Conservation (phyloP, 2,113 vertebrate genomes). For the Zosterops borbonicus region DNA sequence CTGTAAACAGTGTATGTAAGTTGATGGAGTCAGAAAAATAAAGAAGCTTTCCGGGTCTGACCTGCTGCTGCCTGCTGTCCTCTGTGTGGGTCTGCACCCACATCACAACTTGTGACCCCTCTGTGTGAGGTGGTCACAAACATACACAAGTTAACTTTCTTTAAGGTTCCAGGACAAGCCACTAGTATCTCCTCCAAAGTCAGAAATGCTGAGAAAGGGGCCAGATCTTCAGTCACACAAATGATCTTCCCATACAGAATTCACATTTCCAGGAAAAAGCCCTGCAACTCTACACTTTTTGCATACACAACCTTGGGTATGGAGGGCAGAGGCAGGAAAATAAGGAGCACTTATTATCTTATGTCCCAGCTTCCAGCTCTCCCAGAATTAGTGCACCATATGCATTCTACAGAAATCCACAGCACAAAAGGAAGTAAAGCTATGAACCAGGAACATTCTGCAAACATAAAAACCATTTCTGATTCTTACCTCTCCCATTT, state of each 20-base stretch:
- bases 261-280: background rate
- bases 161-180: background rate
- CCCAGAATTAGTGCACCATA: background rate
- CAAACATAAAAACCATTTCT: background rate
- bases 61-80: too few relatives aligned
- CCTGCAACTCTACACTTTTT: background rate
- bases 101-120: too few relatives aligned
- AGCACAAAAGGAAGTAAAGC: background rate
- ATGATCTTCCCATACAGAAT: background rate
- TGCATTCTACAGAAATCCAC: background rate
- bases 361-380: background rate
- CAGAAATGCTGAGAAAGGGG: background rate
- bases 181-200: background rate
- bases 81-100: too few relatives aligned
- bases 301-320: background rate
- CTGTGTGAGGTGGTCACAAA: background rate
- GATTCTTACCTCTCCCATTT: constrained; percentile 85
- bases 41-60: too few relatives aligned
- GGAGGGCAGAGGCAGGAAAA: background rate
- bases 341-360: background rate
- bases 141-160: background rate
- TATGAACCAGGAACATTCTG: background rate
- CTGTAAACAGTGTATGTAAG: too few relatives aligned
- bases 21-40: too few relatives aligned
- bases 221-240: background rate